Base-by-base conservation (phyloP, 2,113 vertebrate species). In the Atlantisia rogersi region DNA sequence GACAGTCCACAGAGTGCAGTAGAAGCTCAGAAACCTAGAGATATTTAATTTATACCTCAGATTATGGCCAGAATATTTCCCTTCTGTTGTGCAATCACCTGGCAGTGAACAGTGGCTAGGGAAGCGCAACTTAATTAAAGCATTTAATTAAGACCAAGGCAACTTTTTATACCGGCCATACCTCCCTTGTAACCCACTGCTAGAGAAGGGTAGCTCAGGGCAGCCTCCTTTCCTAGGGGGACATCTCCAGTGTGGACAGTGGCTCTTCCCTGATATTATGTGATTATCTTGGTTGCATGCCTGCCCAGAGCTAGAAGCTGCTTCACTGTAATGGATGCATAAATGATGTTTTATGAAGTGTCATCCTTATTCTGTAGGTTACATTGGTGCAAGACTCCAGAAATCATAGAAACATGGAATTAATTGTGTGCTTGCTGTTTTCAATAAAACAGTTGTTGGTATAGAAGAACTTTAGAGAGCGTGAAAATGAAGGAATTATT, bases 391-490 rank as follows among this genome's bases (percentile, higher is more conserved):
- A 75, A 74, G 83, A 91, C 79, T 96, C 88, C 67, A 95, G 85
- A 90, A 97, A 90, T 88, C 83, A 87, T 32, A 76, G 64, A 95
- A 93, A 96, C 65, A 94, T 92, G 39, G 95, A 94, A 95, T 93
- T 95, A 97, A 91, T 93, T 86, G 48, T 92, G 40, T 95, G 76
- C 50, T 96, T 90, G 48, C 40, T 31, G 17, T 50, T 88, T 92
- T 94, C 80, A 93, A 86, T 89, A 87, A 92, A 96, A 86, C 62
- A 80, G 48, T 91, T 75, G 39, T 87, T 81, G 63, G n/a, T 82
- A 85, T 81, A 91, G 28, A 83, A 88, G 86, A 85, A 92, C 69
- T 87, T 97, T 71, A 81, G 78, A 94, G 39, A 96, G 29, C 71
- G 94, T 73, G 92, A 64, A 95, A 96, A 89, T 82, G 39, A 91